phyloP scores from a whole-genome alignment of 2,113 vertebrate species.

The Bubo bubo region DNA sequence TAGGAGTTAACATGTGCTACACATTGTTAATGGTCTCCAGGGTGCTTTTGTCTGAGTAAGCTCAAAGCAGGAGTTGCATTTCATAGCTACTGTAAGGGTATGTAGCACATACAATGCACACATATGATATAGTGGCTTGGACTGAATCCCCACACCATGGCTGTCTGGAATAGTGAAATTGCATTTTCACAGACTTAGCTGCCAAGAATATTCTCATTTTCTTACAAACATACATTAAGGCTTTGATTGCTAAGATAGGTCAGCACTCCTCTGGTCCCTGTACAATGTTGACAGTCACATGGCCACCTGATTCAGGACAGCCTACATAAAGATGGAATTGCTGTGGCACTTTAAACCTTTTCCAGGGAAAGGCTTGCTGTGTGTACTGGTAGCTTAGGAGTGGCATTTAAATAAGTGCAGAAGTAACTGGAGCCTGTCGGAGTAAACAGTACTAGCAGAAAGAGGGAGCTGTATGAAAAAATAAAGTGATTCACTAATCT shows the following conservation, averaged over 20 bases:
- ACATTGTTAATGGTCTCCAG: background rate
- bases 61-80: background rate
- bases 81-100: background rate
- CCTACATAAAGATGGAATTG: background rate
- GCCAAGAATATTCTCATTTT: background rate
- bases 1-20: background rate
- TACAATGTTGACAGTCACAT: rapidly evolving
- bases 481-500: background rate
- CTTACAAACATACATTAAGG: background rate
- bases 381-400: background rate
- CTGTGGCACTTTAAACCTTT: background rate
- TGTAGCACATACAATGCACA: background rate
- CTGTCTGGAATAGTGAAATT: background rate
- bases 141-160: background rate
- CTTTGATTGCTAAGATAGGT: background rate
- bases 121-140: background rate
- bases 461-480: background rate
- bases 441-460: background rate
- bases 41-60: background rate
- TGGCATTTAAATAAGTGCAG: background rate
- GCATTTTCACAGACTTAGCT: background rate
- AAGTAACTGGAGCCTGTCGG: background rate
- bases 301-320: background rate
- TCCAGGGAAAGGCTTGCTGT: background rate
- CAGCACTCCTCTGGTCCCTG: background rate